Percentiles rank a stretch among this genome's conserved stretches.
Evolutionary conservation across 1,140 invertebrate genomes (phyloP).

Genomic region (Aporrectodea caliginosa): DNA sequence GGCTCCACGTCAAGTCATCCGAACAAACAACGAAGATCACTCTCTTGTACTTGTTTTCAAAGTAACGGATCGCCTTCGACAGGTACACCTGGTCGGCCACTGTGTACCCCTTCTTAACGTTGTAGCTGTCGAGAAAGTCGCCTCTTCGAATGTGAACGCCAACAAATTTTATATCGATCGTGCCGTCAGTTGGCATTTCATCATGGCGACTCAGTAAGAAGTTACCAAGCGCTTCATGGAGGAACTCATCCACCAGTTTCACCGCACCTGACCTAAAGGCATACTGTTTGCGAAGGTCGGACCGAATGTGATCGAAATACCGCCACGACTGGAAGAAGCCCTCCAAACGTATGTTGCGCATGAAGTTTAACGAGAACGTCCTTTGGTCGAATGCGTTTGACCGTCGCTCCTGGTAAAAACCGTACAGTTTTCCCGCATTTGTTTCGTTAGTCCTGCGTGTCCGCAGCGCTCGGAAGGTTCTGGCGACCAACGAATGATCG

Average conservation of each 20-base stretch:
- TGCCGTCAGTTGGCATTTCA: neutral
- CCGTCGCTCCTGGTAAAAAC: neutral
- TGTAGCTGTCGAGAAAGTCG: constrained; percentile 23
- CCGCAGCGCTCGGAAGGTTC: neutral
- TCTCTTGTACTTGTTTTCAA: constrained; percentile 31
- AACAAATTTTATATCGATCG: constrained; percentile 8
- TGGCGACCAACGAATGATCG: neutral
- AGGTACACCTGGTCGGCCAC: constrained; percentile 33
- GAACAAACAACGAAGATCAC: constrained; percentile 39
- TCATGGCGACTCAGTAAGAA: neutral
- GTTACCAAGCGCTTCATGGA: neutral
- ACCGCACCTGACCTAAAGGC: neutral
- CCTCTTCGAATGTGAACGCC: constrained; percentile 31
- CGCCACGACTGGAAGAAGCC: constrained; percentile 34
- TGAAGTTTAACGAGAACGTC: constrained; percentile 33
- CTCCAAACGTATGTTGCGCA: constrained; percentile 28
- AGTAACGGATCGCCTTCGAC: constrained; percentile 36
- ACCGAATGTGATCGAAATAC: constrained; percentile 31
- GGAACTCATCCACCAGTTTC: constrained; percentile 11
- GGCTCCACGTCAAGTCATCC: constrained; percentile 39
- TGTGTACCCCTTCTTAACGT: constrained; percentile 34
- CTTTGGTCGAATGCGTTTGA: constrained; percentile 29
- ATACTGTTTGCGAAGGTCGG: constrained; percentile 23
- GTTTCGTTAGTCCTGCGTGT: neutral
- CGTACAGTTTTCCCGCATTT: neutral